These are phyloP conservation scores for Erithacus rubecula DNA, from an alignment of 2,797 vertebrate genomes.

Conservation along the genomic window DNA sequence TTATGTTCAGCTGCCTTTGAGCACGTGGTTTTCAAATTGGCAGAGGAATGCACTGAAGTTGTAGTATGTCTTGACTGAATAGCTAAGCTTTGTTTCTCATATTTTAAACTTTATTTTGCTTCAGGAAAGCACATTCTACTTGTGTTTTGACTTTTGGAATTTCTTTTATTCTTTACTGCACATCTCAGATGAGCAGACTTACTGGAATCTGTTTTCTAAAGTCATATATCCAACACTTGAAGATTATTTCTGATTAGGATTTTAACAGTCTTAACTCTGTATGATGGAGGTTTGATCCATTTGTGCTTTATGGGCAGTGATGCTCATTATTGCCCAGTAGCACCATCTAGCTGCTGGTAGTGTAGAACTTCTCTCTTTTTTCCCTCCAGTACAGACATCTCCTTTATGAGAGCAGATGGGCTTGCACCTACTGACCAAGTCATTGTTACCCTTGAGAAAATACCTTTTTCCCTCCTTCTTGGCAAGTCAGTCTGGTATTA, in stretches of 20 bases:
- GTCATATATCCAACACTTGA: not conserved
- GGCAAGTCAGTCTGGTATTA: not conserved
- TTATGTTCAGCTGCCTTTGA: not conserved
- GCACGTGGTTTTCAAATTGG: not conserved
- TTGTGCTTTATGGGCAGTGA: not conserved
- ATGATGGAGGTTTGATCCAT: not conserved
- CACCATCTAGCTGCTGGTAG: constrained; percentile 68
- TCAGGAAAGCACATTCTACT: not conserved
- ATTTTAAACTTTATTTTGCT: not conserved
- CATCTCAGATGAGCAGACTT: not conserved
- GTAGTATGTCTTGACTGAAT: not conserved
- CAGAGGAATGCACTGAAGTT: not conserved
- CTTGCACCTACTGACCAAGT: not conserved
- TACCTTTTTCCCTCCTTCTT: not conserved
- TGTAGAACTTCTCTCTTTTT: not conserved
- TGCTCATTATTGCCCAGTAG: not conserved
- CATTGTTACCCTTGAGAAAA: not conserved
- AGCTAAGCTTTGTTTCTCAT: not conserved
- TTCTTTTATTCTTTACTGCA: not conserved
- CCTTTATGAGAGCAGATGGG: not conserved
- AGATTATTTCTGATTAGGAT: not conserved
- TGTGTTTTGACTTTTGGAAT: not conserved
- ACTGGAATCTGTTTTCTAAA: not conserved
- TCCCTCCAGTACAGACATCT: not conserved
- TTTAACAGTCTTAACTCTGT: not conserved